Evolutionary conservation across 2,797 vertebrate species (phyloP).

Genomic region (Enteromius trimaculatus): DNA sequence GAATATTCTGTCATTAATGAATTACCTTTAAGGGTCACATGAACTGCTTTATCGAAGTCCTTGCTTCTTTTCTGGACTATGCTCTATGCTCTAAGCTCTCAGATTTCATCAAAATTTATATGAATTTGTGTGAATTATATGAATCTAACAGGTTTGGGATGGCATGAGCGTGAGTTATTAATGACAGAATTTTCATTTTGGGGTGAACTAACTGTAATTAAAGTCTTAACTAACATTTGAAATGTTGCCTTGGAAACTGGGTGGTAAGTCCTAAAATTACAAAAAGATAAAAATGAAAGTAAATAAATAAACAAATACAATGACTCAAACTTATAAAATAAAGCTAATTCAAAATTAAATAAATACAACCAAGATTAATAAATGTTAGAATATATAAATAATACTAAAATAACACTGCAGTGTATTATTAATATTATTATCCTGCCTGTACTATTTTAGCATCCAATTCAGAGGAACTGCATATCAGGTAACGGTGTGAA

Average conservation of each 20-base stretch:
- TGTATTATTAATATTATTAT: no score
- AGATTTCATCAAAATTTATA: no score
- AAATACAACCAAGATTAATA: background rate
- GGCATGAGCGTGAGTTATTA: no score
- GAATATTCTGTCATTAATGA: no score
- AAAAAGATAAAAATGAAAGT: rapidly evolving
- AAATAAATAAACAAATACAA: background rate
- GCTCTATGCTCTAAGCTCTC: no score
- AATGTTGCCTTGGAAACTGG: background rate
- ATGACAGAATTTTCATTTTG: no score
- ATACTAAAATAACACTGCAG: background rate
- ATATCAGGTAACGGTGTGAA: background rate
- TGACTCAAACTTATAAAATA: background rate
- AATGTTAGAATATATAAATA: background rate
- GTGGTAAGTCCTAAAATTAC: background rate
- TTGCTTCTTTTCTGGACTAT: no score
- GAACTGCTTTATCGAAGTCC: no score
- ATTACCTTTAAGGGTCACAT: no score
- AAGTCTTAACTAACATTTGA: background rate
- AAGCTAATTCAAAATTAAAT: background rate
- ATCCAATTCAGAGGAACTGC: background rate
- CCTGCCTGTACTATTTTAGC: background rate
- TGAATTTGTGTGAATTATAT: no score
- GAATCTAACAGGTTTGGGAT: no score
- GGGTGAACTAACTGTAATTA: no score